Base-by-base conservation (phyloP, 2,797 vertebrate species). In the Nyctalus aviator region DNA sequence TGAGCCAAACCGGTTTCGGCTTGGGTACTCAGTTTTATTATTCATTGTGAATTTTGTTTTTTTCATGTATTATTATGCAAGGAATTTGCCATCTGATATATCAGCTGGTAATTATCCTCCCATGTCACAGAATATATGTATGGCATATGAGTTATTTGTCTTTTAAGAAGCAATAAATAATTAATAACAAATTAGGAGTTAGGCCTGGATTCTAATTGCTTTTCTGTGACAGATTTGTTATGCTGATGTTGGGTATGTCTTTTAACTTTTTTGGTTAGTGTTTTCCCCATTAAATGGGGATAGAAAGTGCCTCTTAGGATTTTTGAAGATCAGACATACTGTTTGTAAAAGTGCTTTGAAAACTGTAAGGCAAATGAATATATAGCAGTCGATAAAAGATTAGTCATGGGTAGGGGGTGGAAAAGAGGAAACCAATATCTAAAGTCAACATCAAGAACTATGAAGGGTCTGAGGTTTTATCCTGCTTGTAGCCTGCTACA, bases 291-390 rank as follows among this genome's bases (percentile, higher is more conserved):
- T 84, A 86, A 53, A 50, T 57, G 17, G 32, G 18, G 77, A 73
- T 84, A 23, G 5, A 72, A 84, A 89, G 76, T 53, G 13, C 20
- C 5, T 71, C 20, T 68, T 23, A 64, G 48, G 30, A 18, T 55
- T 82, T 95, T 91, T 85, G 69, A 90, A 81, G 68, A 37, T 94
- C 76, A 86, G 18, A 68, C 68, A 83, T 71, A 62, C 8, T 57
- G 21, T 81, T 77, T 93, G 1, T 95, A 72, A 87, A 96, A 84
- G 9, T 71, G n/a, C 85, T 93, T 82, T 95, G 84, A 83, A 87
- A 55, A 71, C 27, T 89, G 5, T 48, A 79, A 79, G 64, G 64
- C 15, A 62, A 88, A 76, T 68, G 18, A 76, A 30, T 57, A 41
- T 85, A 10, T 41, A 37, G 10, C 21, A 50, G 23, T 77, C 1